Base-by-base conservation (phyloP, 2,113 vertebrate genomes). In the Pitta sordida region DNA sequence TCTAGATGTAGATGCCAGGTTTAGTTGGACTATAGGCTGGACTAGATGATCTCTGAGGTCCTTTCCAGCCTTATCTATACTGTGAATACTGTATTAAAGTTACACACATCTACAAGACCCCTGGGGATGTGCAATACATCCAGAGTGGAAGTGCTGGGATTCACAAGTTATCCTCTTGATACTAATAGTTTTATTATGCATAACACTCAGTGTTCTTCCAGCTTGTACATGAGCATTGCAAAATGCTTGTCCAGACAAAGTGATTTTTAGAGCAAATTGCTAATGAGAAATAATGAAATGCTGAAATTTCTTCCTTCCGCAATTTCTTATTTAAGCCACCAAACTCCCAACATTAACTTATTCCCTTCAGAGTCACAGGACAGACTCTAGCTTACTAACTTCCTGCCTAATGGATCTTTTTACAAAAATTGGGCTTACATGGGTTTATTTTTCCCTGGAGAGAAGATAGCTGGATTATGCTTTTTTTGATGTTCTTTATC, bases 351-450 rank as follows among this genome's bases (percentile, higher is more conserved):
- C 86, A 94, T 93, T 94, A 97, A 95, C 53, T 93, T 95, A 91
- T 88, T 97, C 96, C 95, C 97, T 74, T 80, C 93, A 78, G 95
- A 95, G 94, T 88, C 89, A 39, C 32, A 90, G 68, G 88, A 70
- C 70, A 90, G 90, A 11, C 65, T 94, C 94, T 87, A 96, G 95
- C 95, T 97, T 95, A 86, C 92, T 77, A 91, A 95, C 96, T 97
- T 97, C 97, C 97, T 97, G 95, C 89, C 96, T 98, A 97, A 98
- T 98, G 97, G 97, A 92, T 95, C 92, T 93, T 85, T 93, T 94
- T 83, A 60, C 75, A 91, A 78, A 96, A 96, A 97, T 95, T 93
- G 15, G 95, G 89, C 86, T 94, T 96, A 80, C 88, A 49, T 56
- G 77, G 56, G 67, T 97, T 97, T 96, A 96, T 96, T 93, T 92